Evolutionary conservation across 2,888 invertebrate genomes (phyloP), one percentile per base, ranked within the genome.

Genomic region (Antheraea yamamai): DNA sequence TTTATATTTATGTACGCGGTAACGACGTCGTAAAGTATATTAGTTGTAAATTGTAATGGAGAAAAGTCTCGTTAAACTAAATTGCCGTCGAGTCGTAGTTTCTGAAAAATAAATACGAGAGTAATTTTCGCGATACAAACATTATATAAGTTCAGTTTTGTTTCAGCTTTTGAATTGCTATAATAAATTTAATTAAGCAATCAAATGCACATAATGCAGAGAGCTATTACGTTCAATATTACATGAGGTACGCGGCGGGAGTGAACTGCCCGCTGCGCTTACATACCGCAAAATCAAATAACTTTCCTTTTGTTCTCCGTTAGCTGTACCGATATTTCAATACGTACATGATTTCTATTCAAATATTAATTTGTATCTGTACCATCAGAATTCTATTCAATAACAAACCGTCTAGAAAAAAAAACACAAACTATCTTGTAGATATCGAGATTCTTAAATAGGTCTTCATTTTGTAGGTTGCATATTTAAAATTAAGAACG

Each of bases 181-280:
- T 66, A 66, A 66, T 66, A 30, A 12, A 0, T 66, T 30, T 16
- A 66, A 30, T 66, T 66, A 30, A 66, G 26, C 1, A 26, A 4
- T 66, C 1, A 66, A 61, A 61, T 4, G 82, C 81, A 83, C 80
- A 74, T 74, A 77, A 78, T 83, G 84, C 84, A 83, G 82, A 86
- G 86, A 87, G 85, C 87, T 84, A 83, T 84, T 78, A 84, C 85
- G 88, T 87, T 90, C 88, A 91, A 92, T 92, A 92, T 87, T 91
- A 89, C 88, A 91, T 87, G 86, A 88, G 88, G 84, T 85, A 85
- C 84, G 84, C 86, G 83, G 83, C 81, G 80, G 82, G 78, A 77
- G 77, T 76, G 47, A 80, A 79, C 83, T 86, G 85, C 82, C 88
- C 86, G 82, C 84, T 82, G 81, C 87, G 87, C 88, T 89, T 88